A percentile compares a stretch with the other conserved stretches of the same genome.
phyloP scores from a whole-genome alignment of 2,888 invertebrate species.

The Meliscaeva auricollis region DNA sequence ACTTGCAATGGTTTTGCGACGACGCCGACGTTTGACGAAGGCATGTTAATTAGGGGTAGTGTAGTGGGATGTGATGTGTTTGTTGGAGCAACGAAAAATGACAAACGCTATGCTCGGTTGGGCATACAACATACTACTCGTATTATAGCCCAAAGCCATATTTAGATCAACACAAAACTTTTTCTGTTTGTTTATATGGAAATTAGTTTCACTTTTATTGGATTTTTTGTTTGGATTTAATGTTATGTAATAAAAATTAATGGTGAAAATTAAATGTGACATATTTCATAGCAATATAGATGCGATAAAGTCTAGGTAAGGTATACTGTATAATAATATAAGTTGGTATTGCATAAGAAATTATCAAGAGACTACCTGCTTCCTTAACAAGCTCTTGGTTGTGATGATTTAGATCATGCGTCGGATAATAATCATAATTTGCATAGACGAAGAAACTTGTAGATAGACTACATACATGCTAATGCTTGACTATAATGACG shows the following conservation, averaged over 20 bases:
- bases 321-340: neutral
- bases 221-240: neutral
- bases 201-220: constrained; percentile 31
- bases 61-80: neutral
- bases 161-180: neutral
- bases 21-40: constrained; percentile 4
- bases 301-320: neutral
- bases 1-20: constrained; percentile 3
- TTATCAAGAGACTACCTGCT: neutral
- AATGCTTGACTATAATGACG: neutral
- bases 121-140: neutral
- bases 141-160: too few species aligned
- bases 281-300: neutral
- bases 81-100: neutral
- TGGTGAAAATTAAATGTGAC: constrained; percentile 2
- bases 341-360: constrained; percentile 1
- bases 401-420: neutral
- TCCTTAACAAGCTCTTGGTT: neutral
- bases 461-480: neutral
- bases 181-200: constrained; percentile 4
- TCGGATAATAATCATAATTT: neutral
- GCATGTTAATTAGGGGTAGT: constrained; percentile 27
- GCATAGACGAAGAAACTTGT: neutral
- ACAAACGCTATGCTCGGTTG: constrained; percentile 2
- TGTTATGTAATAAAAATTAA: constrained; percentile 15